Conservation (phyloP, 2,797 vertebrate species). For the Scomberomorus guttatus region DNA sequence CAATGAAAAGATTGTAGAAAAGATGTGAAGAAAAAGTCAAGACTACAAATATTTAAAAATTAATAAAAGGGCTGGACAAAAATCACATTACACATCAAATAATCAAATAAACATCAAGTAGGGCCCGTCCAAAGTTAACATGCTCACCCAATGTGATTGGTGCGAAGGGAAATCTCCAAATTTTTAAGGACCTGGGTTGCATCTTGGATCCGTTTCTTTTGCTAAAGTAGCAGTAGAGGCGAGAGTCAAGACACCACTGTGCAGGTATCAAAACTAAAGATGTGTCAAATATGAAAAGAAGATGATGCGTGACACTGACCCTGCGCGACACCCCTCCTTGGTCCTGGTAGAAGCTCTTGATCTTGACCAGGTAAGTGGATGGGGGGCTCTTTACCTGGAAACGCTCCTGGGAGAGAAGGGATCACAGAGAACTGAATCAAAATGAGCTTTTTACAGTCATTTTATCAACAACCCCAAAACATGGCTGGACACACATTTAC, state of each 20-base stretch:
- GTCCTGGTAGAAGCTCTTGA: slow-evolving; percentile 94
- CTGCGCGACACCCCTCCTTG: slow-evolving; percentile 92
- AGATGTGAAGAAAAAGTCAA: background rate
- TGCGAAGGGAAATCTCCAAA: slow-evolving; percentile 96
- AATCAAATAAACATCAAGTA: rapidly evolving
- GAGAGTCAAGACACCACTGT: slow-evolving; percentile 4
- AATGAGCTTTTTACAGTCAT: background rate
- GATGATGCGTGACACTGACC: slow-evolving; percentile 77
- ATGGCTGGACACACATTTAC: background rate
- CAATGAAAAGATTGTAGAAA: background rate
- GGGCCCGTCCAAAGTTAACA: background rate
- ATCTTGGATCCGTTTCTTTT: slow-evolving; percentile 93
- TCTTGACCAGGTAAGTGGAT: slow-evolving; percentile 92
- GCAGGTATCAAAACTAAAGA: background rate
- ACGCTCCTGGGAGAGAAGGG: slow-evolving; percentile 87
- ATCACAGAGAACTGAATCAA: slow-evolving; percentile 25
- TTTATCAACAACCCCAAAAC: background rate
- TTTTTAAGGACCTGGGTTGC: slow-evolving; percentile 95
- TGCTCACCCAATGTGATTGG: slow-evolving; percentile 97
- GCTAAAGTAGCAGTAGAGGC: slow-evolving; percentile 78
- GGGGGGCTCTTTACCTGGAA: slow-evolving; percentile 98
- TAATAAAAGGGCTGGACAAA: background rate
- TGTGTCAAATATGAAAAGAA: background rate
- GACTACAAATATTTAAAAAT: background rate
- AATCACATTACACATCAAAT: background rate